Base-by-base conservation (phyloP, 2,113 vertebrate species). In the Nothocercus julius region DNA sequence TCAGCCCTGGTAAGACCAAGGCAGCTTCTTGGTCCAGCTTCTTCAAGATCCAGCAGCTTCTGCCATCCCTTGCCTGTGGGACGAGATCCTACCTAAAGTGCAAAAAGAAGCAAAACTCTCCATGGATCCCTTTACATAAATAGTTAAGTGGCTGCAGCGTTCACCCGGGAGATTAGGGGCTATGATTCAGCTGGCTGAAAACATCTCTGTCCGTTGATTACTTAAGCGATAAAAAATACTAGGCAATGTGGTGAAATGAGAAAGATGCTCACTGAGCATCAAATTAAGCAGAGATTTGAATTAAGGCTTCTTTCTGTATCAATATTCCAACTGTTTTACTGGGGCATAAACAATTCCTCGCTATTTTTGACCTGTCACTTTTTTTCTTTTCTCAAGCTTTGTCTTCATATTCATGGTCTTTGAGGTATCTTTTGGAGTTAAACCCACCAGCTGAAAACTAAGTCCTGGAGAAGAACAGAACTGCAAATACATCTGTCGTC, bases 141-240 rank as follows among this genome's bases (percentile, higher is more conserved):
- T 2, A 40, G 8, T 9, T 78, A 36, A 24, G 9, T 22, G 68
- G 34, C 19, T 40, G 45, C 18, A 3, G 25, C 4, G 3, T 63
- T 87, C 36, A 19, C 13, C 15, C 2, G 1, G 49, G 74, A 59
- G 13, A 22, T 74, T 38, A n/a, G 40, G 8, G 0, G 0, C 61
- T 24, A 4, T 34, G n/a, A 24, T 70, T 81, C 56, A 13, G 74
- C 82, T 89, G 58, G 51, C 42, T 22, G 49, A 27, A 87, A 30
- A 63, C 42, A 20, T 20, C n/a, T 70, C 40, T 36, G 30, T 38
- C 32, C 0, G 0, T 44, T 51, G 82, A 51, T 76, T 72, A 32
- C 76, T 85, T 45, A 34, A 42, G 66, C 67, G 82, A 9, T 78
- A 19, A 30, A 67, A 59, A n/a, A 54, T 84, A 70, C n/a, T 38